Conservation (phyloP, 2,797 vertebrate species). For the Odontamblyopus rebecca region DNA sequence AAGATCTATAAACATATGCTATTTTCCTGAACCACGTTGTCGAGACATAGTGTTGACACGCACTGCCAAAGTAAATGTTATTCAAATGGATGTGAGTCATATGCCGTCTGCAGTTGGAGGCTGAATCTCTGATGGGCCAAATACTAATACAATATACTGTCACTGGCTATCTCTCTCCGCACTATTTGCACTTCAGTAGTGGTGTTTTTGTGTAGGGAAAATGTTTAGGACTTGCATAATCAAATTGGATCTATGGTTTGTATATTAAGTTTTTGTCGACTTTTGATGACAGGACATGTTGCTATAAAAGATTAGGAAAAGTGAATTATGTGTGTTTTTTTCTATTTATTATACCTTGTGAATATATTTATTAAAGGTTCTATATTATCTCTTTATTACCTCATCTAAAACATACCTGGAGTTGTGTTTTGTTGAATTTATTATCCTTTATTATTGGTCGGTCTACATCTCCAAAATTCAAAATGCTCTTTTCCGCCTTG, state of each 20-base stretch:
- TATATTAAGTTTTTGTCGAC: background rate
- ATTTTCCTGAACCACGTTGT: background rate
- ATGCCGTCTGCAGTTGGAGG: constrained; percentile 6
- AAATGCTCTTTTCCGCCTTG: no score
- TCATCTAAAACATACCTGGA: no score
- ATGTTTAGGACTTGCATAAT: background rate
- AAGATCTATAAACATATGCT: constrained; percentile 10
- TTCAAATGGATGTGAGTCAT: constrained; percentile 36
- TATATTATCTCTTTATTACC: no score
- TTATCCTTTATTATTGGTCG: no score
- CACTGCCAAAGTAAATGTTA: constrained; percentile 13
- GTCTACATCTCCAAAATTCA: no score
- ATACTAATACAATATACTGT: constrained; percentile 28
- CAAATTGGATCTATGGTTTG: background rate
- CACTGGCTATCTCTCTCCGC: constrained; percentile 8
- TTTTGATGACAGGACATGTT: background rate
- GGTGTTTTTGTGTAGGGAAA: background rate
- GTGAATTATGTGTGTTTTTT: no score
- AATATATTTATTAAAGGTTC: no score
- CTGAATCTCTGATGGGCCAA: constrained; percentile 18
- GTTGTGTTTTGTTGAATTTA: no score
- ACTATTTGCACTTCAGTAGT: constrained; percentile 1
- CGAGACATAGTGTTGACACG: constrained; percentile 17
- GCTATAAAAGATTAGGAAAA: background rate
- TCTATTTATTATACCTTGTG: no score